phyloP scores from a whole-genome alignment of 2,797 vertebrate genomes.

The Vultur gryphus region DNA sequence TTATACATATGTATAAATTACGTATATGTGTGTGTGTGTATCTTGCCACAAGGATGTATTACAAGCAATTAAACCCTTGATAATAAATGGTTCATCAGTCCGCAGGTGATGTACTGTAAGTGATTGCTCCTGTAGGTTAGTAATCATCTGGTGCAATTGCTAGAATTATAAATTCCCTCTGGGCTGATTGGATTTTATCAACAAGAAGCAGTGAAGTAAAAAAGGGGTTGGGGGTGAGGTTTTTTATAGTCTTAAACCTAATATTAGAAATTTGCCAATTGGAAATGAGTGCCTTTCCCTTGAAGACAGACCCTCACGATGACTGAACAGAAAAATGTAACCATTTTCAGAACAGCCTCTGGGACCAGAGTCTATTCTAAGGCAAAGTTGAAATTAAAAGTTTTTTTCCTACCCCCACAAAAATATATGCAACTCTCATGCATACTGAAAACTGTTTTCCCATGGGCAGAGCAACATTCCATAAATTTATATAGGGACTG shows the following conservation, averaged over 20 bases:
- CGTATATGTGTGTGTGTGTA: neutral
- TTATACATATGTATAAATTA: neutral
- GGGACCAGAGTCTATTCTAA: neutral
- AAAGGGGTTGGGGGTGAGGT: neutral
- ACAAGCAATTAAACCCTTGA: slow-evolving; percentile 73
- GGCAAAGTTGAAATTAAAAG: neutral
- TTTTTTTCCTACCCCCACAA: neutral
- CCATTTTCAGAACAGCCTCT: neutral
- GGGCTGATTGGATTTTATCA: slow-evolving; percentile 66
- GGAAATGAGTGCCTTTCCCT: neutral
- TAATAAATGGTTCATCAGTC: slow-evolving; percentile 75
- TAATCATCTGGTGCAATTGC: slow-evolving; percentile 65
- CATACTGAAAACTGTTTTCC: neutral
- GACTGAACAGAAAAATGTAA: neutral
- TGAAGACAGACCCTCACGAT: neutral
- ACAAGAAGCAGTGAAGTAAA: slow-evolving; percentile 25
- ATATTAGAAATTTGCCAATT: slow-evolving; percentile 48
- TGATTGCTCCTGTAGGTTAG: slow-evolving; percentile 74
- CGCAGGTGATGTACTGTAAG: slow-evolving; percentile 48
- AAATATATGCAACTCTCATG: neutral
- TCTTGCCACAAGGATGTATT: slow-evolving; percentile 18
- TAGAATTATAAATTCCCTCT: slow-evolving; percentile 68
- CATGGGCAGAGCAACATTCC: neutral
- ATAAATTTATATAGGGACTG: neutral
- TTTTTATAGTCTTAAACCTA: slow-evolving; percentile 30